Evolutionary conservation across 2,113 vertebrate species (phyloP), one percentile per base, ranked within the genome.

Genomic region (Corythornis vintsioides): DNA sequence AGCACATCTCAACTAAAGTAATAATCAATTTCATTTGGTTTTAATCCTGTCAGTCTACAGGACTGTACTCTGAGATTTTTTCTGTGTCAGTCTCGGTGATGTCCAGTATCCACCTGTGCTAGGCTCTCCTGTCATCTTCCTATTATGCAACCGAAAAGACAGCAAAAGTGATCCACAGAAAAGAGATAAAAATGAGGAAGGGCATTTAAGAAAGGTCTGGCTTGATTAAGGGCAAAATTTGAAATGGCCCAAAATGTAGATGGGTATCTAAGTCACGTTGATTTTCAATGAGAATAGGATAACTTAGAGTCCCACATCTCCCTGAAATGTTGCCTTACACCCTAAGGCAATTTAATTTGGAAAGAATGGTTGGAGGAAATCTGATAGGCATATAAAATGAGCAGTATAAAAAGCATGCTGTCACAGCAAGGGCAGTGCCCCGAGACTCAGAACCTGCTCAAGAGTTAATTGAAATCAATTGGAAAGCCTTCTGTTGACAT

Each of bases 341-440:
- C 77, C 91, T 35, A 61, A 90, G 84, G 86, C 89, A 92, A 94
- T 94, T 96, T 82, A 85, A 93, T 89, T 90, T 94, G 94, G 92
- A 93, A 92, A 94, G 67, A 85, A 87, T 56, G 89, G 82, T 70
- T 92, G 78, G 87, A 89, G 91, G 96, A 95, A 96, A 95, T 80
- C 73, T 80, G 87, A 95, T 89, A 93, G 67, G 82, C 95, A 40
- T 93, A 85, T 89, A 92, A 89, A 84, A 92, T 56, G 52, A 89
- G 75, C 60, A 66, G 87, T 77, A 93, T 89, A 94, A 92, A 93
- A 76, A 88, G 87, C 89, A 88, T 71, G 56, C 56, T 95, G 71
- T 56, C 59, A 80, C 56, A 56, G 84, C 69, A 71, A 93, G 76
- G 74, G 52, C 84, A 91, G 42, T 22, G 64, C 47, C 63, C 71